Evolutionary conservation across 2,113 vertebrate species (phyloP).

Genomic region (Brachypteracias leptosomus): DNA sequence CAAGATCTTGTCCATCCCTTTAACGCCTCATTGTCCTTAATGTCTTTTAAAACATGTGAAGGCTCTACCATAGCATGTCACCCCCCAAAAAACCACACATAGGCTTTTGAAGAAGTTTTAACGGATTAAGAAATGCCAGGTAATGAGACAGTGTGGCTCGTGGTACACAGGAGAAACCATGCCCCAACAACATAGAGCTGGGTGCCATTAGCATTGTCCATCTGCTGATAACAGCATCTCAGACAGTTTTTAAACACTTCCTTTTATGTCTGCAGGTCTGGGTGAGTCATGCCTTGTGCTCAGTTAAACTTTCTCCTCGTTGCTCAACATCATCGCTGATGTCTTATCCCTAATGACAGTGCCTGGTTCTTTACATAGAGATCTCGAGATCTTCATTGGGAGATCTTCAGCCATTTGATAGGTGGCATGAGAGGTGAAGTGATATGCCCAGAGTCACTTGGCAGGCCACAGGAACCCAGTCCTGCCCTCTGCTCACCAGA

Average conservation of each 20-base stretch:
- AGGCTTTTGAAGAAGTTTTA: neutral
- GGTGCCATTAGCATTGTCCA: neutral
- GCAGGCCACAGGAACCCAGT: neutral
- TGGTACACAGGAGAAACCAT: neutral
- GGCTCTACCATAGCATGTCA: neutral
- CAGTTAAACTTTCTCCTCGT: constrained; percentile 44
- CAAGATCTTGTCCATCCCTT: neutral
- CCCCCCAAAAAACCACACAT: neutral
- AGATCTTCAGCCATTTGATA: neutral
- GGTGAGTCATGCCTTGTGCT: constrained; percentile 29
- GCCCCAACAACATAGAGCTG: neutral
- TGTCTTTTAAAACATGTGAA: neutral
- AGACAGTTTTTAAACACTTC: constrained; percentile 20
- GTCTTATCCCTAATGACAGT: neutral
- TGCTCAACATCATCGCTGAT: neutral
- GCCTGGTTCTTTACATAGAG: neutral
- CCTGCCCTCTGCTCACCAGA: neutral
- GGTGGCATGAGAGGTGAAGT: neutral
- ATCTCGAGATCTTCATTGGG: neutral
- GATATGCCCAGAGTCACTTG: neutral
- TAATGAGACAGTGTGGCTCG: neutral
- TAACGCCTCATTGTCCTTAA: neutral
- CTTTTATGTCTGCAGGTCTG: constrained; percentile 18
- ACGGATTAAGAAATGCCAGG: neutral
- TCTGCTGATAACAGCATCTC: neutral